Evolutionary conservation across 2,797 vertebrate genomes (phyloP), one percentile per base, ranked within the genome.

Genomic region (Heterohyrax brucei): DNA sequence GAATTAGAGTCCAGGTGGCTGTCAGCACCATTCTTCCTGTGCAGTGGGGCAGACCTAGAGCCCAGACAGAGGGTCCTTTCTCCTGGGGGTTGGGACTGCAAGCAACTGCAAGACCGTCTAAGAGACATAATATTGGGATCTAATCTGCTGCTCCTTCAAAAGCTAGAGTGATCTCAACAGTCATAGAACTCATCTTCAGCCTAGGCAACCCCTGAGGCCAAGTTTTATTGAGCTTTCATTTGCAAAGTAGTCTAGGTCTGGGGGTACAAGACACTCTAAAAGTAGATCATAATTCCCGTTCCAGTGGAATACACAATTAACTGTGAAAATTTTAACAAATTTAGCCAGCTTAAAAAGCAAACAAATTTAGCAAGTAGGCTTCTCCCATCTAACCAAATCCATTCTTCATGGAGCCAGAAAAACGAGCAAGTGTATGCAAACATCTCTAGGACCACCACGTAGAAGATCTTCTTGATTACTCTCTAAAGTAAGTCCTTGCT

Each of bases 261-360:
- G 22, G 59, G 79, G 28, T 56, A n/a, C 22, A 59, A 24, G 33
- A 53, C 13, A 1, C 46, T 44, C 5, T 14, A 18, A 84, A 83
- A 94, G 82, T 46, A 80, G 56, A 50, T 21, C 26, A 7, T 66
- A 48, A 62, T 76, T 68, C 30, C 7, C 33, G 10, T 62, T 78
- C 68, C 84, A 72, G 0, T 0, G 14, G 73, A 93, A 75, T 76
- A 77, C 1, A 1, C 30, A 78, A 48, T 22, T 22, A 13, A 10
- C 56, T 83, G 13, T 53, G 61, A 94, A 93, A 79, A 95, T 89
- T 62, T 75, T 62, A 56, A 87, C 86, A 46, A 92, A 83, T 61
- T 39, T 39, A 39, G 39, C 39, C 39, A 39, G 39, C 39, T 39
- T 39, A 39, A 78, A 92, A 96, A 91, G 78, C 53, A 91, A 89